Evolutionary conservation across 2,797 vertebrate species (phyloP), one percentile per base, ranked within the genome.

Genomic region (Clarias platycephalus): DNA sequence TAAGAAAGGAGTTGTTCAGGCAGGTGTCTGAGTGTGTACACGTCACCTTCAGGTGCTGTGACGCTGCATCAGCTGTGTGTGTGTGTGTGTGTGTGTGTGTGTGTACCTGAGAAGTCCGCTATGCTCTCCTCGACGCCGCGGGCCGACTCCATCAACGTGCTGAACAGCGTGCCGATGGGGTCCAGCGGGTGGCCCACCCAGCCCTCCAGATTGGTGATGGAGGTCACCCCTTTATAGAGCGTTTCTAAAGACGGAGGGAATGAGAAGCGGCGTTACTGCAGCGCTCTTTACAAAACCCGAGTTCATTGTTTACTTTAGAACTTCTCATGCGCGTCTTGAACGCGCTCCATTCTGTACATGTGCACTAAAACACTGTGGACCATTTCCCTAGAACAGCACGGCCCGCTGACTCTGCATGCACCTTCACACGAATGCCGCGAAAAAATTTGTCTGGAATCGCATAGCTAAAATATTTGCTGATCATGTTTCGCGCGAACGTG

Each of bases 101-200:
- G 26, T 18, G 60, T 96, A 99, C 97, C 98, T 85, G 93, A 94
- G 91, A 97, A 96, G 88, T 97, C 97, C 15, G 81, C 90, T 70
- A 93, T 93, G 83, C 86, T 85, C 79, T 98, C 97, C 76, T 98
- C 97, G 53, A 96, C 95, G 5, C 89, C 94, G 76, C 93, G 94
- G 83, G 96, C 97, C 2, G 96, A 96, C 94, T 99, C 98, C 89
- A 97, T 97, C 68, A 99, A 94, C 83, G 97, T 99, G 94, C 96
- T 96, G 88, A 99, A 99, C 81, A 99, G 95, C 4, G 97, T 99
- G 22, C 98, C 97, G 81, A 99, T 96, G 16, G 98, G 98, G 84
- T 99, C 97, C 89, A 99, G 88, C 0, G 98, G 98, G 90, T 99
- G 98, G 81, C 98, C 98, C 88, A 99, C 98, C 97, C 98, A 99